phyloP scores from a whole-genome alignment of 2,797 vertebrate genomes.

The Zalophus californianus region DNA sequence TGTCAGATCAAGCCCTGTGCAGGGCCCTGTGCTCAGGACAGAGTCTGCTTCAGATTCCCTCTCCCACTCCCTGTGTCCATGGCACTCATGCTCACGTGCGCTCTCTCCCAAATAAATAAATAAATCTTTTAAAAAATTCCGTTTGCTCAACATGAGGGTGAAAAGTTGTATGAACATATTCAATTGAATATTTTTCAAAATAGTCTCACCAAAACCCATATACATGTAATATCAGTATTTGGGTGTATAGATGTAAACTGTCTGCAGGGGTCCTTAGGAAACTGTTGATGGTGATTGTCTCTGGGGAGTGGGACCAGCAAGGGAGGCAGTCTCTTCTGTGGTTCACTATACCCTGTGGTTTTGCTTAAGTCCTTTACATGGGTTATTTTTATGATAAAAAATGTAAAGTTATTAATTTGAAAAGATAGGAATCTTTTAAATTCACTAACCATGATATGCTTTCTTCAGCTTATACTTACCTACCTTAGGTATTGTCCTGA shows the following conservation, averaged over 20 bases:
- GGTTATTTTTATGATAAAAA: constrained; percentile 26
- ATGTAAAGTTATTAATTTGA: background rate
- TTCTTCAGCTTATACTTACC: background rate
- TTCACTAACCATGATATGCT: background rate
- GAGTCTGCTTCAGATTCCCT: background rate
- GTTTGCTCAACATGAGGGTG: background rate
- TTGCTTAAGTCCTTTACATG: background rate
- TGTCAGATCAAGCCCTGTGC: background rate
- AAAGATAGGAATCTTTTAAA: background rate
- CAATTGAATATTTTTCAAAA: background rate
- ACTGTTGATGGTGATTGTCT: background rate
- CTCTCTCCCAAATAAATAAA: background rate
- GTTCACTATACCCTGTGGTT: background rate
- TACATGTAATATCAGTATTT: background rate
- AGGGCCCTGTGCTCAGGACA: background rate
- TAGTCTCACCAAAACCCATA: background rate
- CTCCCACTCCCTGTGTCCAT: background rate
- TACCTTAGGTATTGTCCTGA: background rate
- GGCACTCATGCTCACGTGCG: background rate
- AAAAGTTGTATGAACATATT: background rate
- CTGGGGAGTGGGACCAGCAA: background rate
- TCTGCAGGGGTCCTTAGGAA: background rate
- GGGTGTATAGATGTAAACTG: background rate
- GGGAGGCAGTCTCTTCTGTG: background rate
- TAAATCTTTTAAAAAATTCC: background rate